Evolutionary conservation across 2,113 vertebrate species (phyloP), one percentile per base, ranked within the genome.

Genomic region (Collichthys lucidus): DNA sequence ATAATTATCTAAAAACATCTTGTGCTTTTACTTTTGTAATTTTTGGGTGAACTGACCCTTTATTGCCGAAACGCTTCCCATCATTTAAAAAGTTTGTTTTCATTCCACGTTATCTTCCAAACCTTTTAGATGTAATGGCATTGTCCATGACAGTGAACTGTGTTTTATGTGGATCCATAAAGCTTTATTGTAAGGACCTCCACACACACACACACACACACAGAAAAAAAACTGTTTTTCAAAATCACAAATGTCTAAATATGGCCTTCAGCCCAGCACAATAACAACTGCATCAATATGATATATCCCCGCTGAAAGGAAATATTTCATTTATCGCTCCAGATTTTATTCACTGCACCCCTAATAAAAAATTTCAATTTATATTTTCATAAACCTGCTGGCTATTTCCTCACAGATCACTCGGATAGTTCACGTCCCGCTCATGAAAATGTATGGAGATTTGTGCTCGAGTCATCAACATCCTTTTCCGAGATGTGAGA

Each of bases 381-480:
- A 66, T 77, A 87, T 91, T 92, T 92, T 92, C 90, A 93, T 92
- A 84, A 92, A 92, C 77, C 91, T 92, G 88, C 83, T 35, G 88
- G 90, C 85, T 85, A 84, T 86, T 88, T 84, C 89, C 79, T 77
- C 75, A n/a, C 72, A 80, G 91, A 95, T 94, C 88, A 64, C 82
- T 77, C 74, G 65, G 90, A 94, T 91, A 83, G 89, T 53, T 77
- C 73, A 22, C 55, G 75, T 80, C 77, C 81, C 24, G 50, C 89
- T 90, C 81, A 89, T 93, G 90, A 89, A 95, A 95, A 94, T 93
- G 74, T 90, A 94, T 94, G 87, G 88, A 91, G 85, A 92, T 94
- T 87, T 95, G 87, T 92, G 93, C 91, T 84, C 82, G 11, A 90
- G 92, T 94, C 94, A 90, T 94, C 94, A 93, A 88, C 92, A 90